Percentiles rank a stretch among this genome's conserved stretches.
These are phyloP conservation scores for Dipodomys spectabilis DNA, from an alignment of 2,113 vertebrate species.

Conservation along the genomic window DNA sequence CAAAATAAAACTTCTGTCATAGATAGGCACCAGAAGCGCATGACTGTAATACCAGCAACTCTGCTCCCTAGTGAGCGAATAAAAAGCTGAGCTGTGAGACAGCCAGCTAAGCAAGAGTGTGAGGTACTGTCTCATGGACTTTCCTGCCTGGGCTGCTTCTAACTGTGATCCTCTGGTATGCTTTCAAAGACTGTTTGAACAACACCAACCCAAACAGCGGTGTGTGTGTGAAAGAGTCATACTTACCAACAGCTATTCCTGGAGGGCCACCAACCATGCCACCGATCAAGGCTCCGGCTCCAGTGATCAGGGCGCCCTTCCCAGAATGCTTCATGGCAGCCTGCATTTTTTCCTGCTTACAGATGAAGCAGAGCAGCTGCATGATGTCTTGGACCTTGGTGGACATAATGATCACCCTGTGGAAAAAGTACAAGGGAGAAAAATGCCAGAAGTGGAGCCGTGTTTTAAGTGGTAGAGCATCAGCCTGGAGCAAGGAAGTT, in stretches of 20 bases:
- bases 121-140: too few species aligned
- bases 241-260: conserved; percentile 92
- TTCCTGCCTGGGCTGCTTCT: neutral
- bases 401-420: conserved; percentile 82
- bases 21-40: too few species aligned
- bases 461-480: neutral
- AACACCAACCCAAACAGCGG: too few species aligned
- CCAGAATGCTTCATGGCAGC: conserved; percentile 88
- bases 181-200: too few species aligned
- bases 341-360: conserved; percentile 87
- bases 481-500: neutral
- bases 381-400: conserved; percentile 86
- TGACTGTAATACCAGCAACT: too few species aligned
- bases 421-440: neutral
- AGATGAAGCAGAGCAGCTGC: conserved; percentile 88
- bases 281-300: conserved; percentile 88
- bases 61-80: too few species aligned
- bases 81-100: too few species aligned
- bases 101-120: too few species aligned
- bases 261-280: conserved; percentile 91
- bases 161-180: neutral
- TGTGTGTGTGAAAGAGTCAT: conserved; percentile 8
- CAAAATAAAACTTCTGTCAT: too few species aligned
- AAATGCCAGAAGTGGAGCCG: too few species aligned
- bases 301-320: conserved; percentile 87